phyloP scores from a whole-genome alignment of 53 echinoderm and acorn worm genomes.

The Astropecten irregularis region DNA sequence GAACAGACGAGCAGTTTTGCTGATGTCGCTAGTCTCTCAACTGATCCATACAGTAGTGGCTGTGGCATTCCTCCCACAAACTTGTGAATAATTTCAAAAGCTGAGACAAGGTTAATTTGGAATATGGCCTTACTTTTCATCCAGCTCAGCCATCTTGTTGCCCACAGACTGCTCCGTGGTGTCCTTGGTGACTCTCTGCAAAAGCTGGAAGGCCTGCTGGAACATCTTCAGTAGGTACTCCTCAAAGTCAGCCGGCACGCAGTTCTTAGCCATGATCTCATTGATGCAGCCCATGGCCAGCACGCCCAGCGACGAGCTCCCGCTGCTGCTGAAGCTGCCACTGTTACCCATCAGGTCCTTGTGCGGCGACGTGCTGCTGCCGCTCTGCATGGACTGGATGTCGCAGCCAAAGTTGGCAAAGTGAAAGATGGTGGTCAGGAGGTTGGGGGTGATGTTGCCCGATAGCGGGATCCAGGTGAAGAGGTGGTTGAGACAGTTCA shows the following conservation, averaged over 20 bases:
- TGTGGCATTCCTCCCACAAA: no score
- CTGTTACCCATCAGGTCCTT: constrained; percentile 55
- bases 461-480: constrained; percentile 99
- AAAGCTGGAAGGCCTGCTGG: constrained; percentile 97
- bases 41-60: no score
- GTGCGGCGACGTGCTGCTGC: constrained; percentile 56
- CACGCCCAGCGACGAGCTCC: constrained; percentile 95
- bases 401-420: constrained; percentile 99
- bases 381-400: constrained; percentile 82
- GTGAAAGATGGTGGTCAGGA: constrained; percentile 96
- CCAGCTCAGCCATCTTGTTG: constrained; percentile 87
- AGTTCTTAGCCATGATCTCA: constrained; percentile 98
- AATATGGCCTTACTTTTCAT: constrained; percentile 90
- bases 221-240: constrained; percentile 89
- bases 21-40: no score
- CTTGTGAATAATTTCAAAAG: no score
- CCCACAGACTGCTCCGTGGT: constrained; percentile 93
- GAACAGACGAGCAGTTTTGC: no score
- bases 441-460: constrained; percentile 73
- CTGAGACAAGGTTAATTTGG: no score
- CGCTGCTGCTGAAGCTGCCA: constrained; percentile 88
- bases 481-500: constrained; percentile 88
- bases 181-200: constrained; percentile 96
- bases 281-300: constrained; percentile 98
- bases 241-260: constrained; percentile 97